Base-by-base conservation (phyloP, 2,888 invertebrate genomes). In the Phyllotreta cruciferae region DNA sequence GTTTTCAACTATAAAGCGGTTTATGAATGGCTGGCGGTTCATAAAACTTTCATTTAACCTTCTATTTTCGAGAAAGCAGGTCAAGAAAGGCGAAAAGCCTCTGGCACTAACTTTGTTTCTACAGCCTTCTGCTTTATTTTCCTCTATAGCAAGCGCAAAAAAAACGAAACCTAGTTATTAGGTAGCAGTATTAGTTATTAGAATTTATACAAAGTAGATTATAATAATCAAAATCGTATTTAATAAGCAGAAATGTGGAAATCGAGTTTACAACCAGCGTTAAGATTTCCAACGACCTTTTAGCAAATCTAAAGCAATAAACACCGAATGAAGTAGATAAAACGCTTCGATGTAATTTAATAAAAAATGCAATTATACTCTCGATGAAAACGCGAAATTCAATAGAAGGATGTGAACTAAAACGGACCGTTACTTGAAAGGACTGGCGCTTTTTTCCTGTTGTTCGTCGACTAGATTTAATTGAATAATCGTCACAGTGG, bases 1-100 rank as follows among this genome's bases (percentile, higher is more conserved):
- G 63, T 68, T 66, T 69, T 71, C 67, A 65, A 69, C 70, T 63
- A 69, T 71, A 67, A 69, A 70, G 68, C 68, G 70, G 68, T 72
- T 70, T 70, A 70, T 69, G 72, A 66, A 70, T 69, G 63, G 69
- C 68, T 62, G 66, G 65, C 65, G 66, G 54, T 66, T 64, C 63
- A 68, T 72, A 68, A 71, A 72, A 71, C 69, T 71, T 70, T 70
- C 69, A 71, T 71, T 70, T 65, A 66, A 64, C 66, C 66, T 65
- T 24, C 60, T 65, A 69, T 72, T 70, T 69, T 65, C 63, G 13
- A 53, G 61, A 56, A 68, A 63, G 58, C 61, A 55, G 66, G 68
- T 68, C 68, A 68, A 68, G 66, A 62, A 64, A 61, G 54, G 44
- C 50, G 50, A 57, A 61, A 53, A 63, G 64, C 68, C 64, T 45